A percentile compares a stretch with the other conserved stretches of the same genome.
Conservation (phyloP, 2,888 invertebrate species). For the Limenitis camilla region DNA sequence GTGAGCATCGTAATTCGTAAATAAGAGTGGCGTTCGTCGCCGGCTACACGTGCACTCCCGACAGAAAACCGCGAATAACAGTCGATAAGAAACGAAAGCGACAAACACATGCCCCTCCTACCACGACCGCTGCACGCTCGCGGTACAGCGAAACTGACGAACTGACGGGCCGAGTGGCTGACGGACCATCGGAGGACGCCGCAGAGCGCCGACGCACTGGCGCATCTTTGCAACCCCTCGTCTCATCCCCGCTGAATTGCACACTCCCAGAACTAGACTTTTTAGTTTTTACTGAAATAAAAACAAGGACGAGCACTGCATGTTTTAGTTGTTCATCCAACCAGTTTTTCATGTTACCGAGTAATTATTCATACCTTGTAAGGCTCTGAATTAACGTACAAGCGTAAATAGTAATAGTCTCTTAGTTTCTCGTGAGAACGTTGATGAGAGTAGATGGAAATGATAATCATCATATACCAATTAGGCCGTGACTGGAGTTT, state of each 20-base stretch:
- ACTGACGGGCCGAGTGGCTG: slow-evolving; percentile 17
- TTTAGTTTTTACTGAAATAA: slow-evolving; percentile 29
- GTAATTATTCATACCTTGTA: slow-evolving; percentile 67
- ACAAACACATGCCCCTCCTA: slow-evolving; percentile 25
- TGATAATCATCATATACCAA: slow-evolving; percentile 25
- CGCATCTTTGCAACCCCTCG: slow-evolving; percentile 50
- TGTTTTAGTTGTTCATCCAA: slow-evolving; percentile 41
- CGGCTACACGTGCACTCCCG: slow-evolving; percentile 64
- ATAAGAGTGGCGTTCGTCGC: slow-evolving; percentile 43
- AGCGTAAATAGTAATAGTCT: slow-evolving; percentile 41
- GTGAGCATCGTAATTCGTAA: slow-evolving; percentile 45
- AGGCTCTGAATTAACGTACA: slow-evolving; percentile 50
- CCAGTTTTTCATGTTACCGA: slow-evolving; percentile 53
- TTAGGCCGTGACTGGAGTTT: slow-evolving; percentile 14
- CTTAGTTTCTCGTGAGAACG: slow-evolving; percentile 45
- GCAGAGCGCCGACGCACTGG: slow-evolving; percentile 32
- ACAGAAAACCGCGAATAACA: slow-evolving; percentile 63
- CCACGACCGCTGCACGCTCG: slow-evolving; percentile 59
- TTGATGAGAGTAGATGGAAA: slow-evolving; percentile 24
- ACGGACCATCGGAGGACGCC: slow-evolving; percentile 5
- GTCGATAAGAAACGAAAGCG: slow-evolving; percentile 41
- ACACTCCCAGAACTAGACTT: slow-evolving; percentile 34
- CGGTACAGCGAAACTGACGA: slow-evolving; percentile 64
- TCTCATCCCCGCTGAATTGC: slow-evolving; percentile 38
- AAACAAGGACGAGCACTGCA: slow-evolving; percentile 36